A percentile compares a stretch with the other conserved stretches of the same genome.
Evolutionary conservation across 2,113 vertebrate species (phyloP).

Genomic region (Centropristis striata): DNA sequence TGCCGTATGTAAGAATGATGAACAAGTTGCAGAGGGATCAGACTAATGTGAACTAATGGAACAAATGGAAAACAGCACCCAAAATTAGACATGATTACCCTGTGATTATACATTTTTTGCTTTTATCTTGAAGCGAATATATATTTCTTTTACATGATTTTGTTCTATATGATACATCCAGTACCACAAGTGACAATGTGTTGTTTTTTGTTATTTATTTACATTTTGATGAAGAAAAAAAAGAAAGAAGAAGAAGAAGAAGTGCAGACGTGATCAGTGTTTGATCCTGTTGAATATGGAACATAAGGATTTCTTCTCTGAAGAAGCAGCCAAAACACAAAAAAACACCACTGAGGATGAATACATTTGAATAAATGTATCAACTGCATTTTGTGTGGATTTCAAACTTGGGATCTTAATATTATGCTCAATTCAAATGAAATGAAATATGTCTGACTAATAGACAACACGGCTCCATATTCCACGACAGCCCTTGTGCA

Average conservation of each 20-base stretch:
- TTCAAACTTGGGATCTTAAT: conserved; percentile 8
- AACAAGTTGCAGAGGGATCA: too few relatives aligned
- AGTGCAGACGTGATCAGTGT: conserved; percentile 3
- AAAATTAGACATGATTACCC: conserved; percentile 41
- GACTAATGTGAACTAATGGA: conserved; percentile 44
- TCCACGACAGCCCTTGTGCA: neutral
- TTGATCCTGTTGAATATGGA: conserved; percentile 46
- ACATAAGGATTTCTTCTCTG: conserved; percentile 42
- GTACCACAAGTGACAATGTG: neutral
- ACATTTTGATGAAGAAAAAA: neutral
- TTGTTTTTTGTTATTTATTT: conserved; percentile 21
- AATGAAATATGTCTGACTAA: conserved; percentile 1
- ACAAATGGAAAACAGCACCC: conserved; percentile 46
- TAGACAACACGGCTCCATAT: neutral
- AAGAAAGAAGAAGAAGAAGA: neutral
- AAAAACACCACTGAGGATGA: conserved; percentile 26
- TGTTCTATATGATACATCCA: neutral
- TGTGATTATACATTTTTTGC: conserved; percentile 12
- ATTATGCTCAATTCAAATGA: conserved; percentile 9
- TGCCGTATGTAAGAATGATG: conserved; percentile 19
- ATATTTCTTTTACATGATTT: neutral
- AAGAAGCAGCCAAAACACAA: conserved; percentile 38
- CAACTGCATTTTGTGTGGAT: conserved; percentile 21
- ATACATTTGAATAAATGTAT: conserved; percentile 43
- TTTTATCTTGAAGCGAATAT: conserved; percentile 35